Conservation (phyloP, 2,888 invertebrate species). For the Nipponacmea schrenckii region DNA sequence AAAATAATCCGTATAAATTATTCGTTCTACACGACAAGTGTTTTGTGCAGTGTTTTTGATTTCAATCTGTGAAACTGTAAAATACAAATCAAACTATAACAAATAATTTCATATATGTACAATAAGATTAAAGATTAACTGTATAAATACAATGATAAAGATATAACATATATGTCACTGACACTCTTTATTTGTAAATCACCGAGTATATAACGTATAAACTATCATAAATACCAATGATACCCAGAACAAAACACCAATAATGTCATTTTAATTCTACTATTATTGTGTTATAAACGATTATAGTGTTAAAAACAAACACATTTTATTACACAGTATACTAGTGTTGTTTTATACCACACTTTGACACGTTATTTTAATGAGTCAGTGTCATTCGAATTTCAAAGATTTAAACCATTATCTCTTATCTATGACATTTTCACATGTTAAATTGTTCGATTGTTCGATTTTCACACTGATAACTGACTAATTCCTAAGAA, state of each 20-base stretch:
- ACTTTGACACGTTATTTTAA: background rate
- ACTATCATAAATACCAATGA: too few relatives aligned
- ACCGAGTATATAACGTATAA: background rate
- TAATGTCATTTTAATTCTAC: background rate
- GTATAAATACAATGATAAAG: background rate
- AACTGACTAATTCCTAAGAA: too few relatives aligned
- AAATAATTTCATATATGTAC: too few relatives aligned
- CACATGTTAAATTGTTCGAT: too few relatives aligned
- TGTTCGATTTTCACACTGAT: too few relatives aligned
- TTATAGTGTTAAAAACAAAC: slow-evolving; percentile 3
- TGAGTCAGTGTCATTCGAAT: background rate
- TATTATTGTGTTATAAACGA: background rate
- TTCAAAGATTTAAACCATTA: too few relatives aligned
- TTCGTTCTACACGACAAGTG: too few relatives aligned
- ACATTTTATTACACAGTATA: background rate
- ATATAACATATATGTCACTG: background rate
- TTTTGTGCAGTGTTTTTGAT: too few relatives aligned
- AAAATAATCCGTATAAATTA: too few relatives aligned
- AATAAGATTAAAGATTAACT: background rate
- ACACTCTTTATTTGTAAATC: background rate
- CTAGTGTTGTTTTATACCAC: background rate
- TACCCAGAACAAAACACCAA: background rate
- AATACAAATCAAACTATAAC: too few relatives aligned
- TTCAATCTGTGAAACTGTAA: too few relatives aligned
- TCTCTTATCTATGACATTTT: too few relatives aligned